These are phyloP conservation scores for Acleris sparsana DNA, from an alignment of 2,888 invertebrate species.

Conservation along the genomic window DNA sequence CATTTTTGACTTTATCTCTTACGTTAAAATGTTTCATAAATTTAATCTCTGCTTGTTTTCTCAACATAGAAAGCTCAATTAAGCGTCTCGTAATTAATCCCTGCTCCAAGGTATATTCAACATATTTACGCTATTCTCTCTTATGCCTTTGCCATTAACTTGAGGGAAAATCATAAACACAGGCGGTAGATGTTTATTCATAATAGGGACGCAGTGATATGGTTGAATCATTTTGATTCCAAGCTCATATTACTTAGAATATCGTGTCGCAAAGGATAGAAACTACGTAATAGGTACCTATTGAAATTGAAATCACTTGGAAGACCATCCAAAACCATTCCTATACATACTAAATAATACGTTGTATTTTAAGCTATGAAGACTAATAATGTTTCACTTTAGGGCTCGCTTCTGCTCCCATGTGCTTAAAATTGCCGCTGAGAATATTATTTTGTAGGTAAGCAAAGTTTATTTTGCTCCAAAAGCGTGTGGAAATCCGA, in stretches of 20 bases:
- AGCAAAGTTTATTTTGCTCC: slow-evolving; percentile 8
- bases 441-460: background rate
- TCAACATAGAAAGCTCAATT: background rate
- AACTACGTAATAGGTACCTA: too few relatives aligned
- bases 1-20: too few relatives aligned
- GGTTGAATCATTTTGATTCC: too few relatives aligned
- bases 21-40: too few relatives aligned
- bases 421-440: background rate
- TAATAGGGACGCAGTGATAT: too few relatives aligned
- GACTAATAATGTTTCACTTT: background rate
- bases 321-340: too few relatives aligned
- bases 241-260: too few relatives aligned
- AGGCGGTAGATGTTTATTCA: slow-evolving; percentile 7
- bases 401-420: background rate
- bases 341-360: too few relatives aligned
- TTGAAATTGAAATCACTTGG: too few relatives aligned
- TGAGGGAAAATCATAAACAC: background rate
- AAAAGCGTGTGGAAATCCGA: slow-evolving; percentile 11
- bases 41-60: too few relatives aligned
- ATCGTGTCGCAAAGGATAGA: too few relatives aligned
- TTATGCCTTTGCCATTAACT: slow-evolving; percentile 5
- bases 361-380: background rate
- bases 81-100: background rate
- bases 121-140: slow-evolving; percentile 11
- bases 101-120: background rate